Conservation (phyloP, 2,113 vertebrate genomes). For the Amia ocellicauda region DNA sequence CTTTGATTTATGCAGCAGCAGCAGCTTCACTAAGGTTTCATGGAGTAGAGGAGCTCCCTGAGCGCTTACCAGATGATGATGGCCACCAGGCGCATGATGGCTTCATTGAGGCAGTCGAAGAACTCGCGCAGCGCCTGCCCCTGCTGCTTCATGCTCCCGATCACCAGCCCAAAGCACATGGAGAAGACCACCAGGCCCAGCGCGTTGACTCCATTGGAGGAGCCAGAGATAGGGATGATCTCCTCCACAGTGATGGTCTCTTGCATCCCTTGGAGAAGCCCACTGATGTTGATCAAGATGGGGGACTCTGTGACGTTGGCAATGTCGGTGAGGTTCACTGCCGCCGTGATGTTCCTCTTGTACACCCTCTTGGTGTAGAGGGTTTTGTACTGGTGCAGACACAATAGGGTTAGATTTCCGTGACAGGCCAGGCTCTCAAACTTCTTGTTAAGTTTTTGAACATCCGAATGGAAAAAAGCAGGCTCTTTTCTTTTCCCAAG, state of each 20-base stretch:
- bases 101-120: slow-evolving; percentile 93
- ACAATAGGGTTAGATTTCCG: slow-evolving; percentile 22
- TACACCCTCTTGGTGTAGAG: slow-evolving; percentile 70
- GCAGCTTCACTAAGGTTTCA: background rate
- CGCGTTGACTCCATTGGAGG: slow-evolving; percentile 86
- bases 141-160: slow-evolving; percentile 93
- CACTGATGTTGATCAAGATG: slow-evolving; percentile 70
- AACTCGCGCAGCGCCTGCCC: slow-evolving; percentile 87
- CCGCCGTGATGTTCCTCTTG: slow-evolving; percentile 58
- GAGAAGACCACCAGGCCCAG: slow-evolving; percentile 94
- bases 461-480: no score
- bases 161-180: slow-evolving; percentile 90
- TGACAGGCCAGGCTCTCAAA: no score
- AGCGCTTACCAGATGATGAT: slow-evolving; percentile 92
- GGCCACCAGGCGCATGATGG: slow-evolving; percentile 93
- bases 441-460: no score
- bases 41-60: background rate
- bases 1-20: no score
- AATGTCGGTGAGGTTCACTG: slow-evolving; percentile 47
- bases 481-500: no score
- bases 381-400: slow-evolving; percentile 85
- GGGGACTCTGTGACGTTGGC: slow-evolving; percentile 48
- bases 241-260: slow-evolving; percentile 81
- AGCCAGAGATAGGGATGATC: slow-evolving; percentile 77
- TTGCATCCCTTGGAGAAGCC: slow-evolving; percentile 69